A percentile compares a stretch with the other conserved stretches of the same genome.
These are phyloP conservation scores for Tetropium fuscum DNA, from an alignment of 2,888 invertebrate species.

Conservation along the genomic window DNA sequence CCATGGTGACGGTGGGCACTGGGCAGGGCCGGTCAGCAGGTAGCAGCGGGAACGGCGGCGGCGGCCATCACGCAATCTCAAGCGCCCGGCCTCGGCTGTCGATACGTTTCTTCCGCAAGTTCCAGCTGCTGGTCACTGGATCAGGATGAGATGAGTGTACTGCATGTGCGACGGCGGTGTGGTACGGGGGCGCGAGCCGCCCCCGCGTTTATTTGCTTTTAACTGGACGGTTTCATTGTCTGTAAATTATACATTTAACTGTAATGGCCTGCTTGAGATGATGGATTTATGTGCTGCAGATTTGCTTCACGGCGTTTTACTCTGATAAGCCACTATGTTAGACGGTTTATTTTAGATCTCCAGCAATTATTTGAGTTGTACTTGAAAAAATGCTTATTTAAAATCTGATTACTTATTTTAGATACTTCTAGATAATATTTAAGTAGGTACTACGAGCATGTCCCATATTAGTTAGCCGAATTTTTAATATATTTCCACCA, in stretches of 20 bases:
- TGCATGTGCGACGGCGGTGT: neutral
- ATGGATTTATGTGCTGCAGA: constrained; percentile 10
- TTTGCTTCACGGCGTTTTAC: no score
- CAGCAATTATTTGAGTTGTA: no score
- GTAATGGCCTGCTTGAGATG: constrained; percentile 13
- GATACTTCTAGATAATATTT: no score
- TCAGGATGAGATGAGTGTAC: constrained; percentile 17
- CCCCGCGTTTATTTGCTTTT: constrained; percentile 26
- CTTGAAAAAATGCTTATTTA: no score
- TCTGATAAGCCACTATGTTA: no score
- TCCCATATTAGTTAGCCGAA: no score
- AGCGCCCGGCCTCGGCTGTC: constrained; percentile 52
- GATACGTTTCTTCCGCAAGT: constrained; percentile 36
- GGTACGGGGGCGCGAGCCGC: constrained; percentile 3
- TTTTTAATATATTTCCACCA: no score
- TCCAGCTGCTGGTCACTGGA: constrained; percentile 11
- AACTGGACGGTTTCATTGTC: constrained; percentile 31
- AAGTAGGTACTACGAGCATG: no score
- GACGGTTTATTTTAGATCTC: no score
- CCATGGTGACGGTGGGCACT: constrained; percentile 68
- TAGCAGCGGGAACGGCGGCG: constrained; percentile 59
- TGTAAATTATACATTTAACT: constrained; percentile 30
- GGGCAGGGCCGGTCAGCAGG: constrained; percentile 67
- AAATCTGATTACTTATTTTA: no score
- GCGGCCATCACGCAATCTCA: constrained; percentile 66